phyloP scores from a whole-genome alignment of 2,113 vertebrate genomes.

The Periophthalmus modestus region DNA sequence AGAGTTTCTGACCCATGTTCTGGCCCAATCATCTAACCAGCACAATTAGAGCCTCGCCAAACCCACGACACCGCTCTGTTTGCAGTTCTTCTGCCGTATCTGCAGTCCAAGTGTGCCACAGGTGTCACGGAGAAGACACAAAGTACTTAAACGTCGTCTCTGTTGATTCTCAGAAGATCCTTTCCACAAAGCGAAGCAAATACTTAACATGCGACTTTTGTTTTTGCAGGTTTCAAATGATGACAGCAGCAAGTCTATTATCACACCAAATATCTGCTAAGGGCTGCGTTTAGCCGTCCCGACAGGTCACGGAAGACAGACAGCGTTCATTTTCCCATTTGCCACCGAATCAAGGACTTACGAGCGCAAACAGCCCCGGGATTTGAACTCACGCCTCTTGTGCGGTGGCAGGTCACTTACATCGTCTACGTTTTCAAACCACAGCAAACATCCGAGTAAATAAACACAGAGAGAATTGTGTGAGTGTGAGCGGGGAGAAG shows the following conservation, averaged over 20 bases:
- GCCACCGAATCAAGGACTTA: conserved; percentile 52
- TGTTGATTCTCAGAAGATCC: not conserved
- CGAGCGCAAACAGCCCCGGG: conserved; percentile 42
- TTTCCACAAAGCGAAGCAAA: not conserved
- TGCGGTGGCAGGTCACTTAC: conserved; percentile 11
- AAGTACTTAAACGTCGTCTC: no score
- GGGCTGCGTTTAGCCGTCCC: conserved; percentile 56
- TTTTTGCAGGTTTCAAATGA: conserved; percentile 9
- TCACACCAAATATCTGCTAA: conserved; percentile 52
- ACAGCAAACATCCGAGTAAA: conserved; percentile 14
- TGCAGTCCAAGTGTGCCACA: not conserved
- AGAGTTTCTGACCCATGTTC: not conserved
- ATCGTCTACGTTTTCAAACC: not conserved
- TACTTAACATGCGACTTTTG: conserved; percentile 2
- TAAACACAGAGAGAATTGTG: conserved; percentile 10
- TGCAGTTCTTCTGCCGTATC: no score
- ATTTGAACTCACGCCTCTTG: not conserved
- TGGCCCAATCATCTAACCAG: not conserved
- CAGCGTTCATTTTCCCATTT: conserved; percentile 44
- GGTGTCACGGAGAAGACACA: not conserved
- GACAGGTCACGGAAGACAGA: conserved; percentile 62
- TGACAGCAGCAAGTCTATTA: conserved; percentile 40
- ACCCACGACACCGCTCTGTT: no score
- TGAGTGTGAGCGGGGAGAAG: conserved; percentile 5
- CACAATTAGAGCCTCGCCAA: not conserved